Evolutionary conservation across 2,888 invertebrate species (phyloP).

Genomic region (Notocelia uddmanniana): DNA sequence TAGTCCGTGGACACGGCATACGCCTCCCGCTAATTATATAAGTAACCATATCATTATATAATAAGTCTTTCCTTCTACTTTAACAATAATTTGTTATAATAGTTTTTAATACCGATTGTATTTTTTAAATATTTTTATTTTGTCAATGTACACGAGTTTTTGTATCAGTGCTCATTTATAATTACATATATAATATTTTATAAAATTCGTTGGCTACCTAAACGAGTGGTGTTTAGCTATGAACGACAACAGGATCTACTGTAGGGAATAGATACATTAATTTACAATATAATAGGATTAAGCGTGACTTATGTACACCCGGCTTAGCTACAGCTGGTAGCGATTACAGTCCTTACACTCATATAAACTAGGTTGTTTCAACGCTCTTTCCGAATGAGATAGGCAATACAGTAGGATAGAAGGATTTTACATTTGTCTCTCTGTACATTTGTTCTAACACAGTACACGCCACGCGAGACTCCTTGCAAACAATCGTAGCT

Average conservation of each 20-base stretch:
- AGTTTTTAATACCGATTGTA: slow-evolving; percentile 63
- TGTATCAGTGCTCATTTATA: slow-evolving; percentile 79
- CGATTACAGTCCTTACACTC: slow-evolving; percentile 32
- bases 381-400: not conserved
- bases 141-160: slow-evolving; percentile 76
- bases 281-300: slow-evolving; percentile 52
- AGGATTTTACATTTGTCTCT: no score
- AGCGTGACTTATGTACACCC: slow-evolving; percentile 43
- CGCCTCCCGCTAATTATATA: slow-evolving; percentile 54
- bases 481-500: slow-evolving; percentile 58
- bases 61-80: slow-evolving; percentile 82
- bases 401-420: slow-evolving; percentile 7
- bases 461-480: slow-evolving; percentile 55
- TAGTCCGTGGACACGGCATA: slow-evolving; percentile 73
- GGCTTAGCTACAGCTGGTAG: slow-evolving; percentile 27
- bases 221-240: slow-evolving; percentile 74
- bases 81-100: slow-evolving; percentile 78
- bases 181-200: slow-evolving; percentile 58
- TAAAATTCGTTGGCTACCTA: slow-evolving; percentile 85
- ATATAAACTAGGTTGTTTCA: slow-evolving; percentile 31
- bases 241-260: slow-evolving; percentile 73
- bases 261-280: slow-evolving; percentile 73
- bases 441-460: slow-evolving; percentile 24
- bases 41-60: slow-evolving; percentile 63
- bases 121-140: slow-evolving; percentile 62